Conservation (phyloP, 2,888 invertebrate species). For the Rhagonycha lutea region DNA sequence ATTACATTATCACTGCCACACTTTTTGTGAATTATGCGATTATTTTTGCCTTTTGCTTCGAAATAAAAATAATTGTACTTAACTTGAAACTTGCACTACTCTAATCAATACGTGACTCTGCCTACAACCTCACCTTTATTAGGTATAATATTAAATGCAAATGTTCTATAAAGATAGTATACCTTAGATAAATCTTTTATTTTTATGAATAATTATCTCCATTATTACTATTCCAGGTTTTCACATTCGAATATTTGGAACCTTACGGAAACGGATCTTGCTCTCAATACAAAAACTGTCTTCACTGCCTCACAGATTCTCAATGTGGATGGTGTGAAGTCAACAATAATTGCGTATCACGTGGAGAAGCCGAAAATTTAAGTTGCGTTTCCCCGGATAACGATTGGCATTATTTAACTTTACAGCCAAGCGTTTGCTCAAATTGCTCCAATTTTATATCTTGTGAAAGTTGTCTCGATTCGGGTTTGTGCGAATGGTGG, state of each 20-base stretch:
- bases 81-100: too few relatives aligned
- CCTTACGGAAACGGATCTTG: slow-evolving; percentile 85
- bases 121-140: too few relatives aligned
- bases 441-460: slow-evolving; percentile 89
- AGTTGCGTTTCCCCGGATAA: slow-evolving; percentile 59
- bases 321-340: slow-evolving; percentile 92
- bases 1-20: too few relatives aligned
- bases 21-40: too few relatives aligned
- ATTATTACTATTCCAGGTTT: slow-evolving; percentile 56
- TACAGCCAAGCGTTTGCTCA: slow-evolving; percentile 81
- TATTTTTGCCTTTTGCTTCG: too few relatives aligned
- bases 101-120: too few relatives aligned
- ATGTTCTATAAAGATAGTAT: too few relatives aligned
- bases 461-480: slow-evolving; percentile 77
- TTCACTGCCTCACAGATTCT: slow-evolving; percentile 85
- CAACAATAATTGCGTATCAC: slow-evolving; percentile 70
- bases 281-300: slow-evolving; percentile 77
- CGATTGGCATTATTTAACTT: slow-evolving; percentile 79
- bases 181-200: too few relatives aligned
- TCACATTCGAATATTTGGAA: slow-evolving; percentile 87
- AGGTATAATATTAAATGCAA: too few relatives aligned
- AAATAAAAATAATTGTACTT: too few relatives aligned
- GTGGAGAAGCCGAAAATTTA: slow-evolving; percentile 68
- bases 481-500: slow-evolving; percentile 88
- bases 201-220: neutral